phyloP scores from a whole-genome alignment of 2,113 vertebrate species.

The Kryptolebias marmoratus region DNA sequence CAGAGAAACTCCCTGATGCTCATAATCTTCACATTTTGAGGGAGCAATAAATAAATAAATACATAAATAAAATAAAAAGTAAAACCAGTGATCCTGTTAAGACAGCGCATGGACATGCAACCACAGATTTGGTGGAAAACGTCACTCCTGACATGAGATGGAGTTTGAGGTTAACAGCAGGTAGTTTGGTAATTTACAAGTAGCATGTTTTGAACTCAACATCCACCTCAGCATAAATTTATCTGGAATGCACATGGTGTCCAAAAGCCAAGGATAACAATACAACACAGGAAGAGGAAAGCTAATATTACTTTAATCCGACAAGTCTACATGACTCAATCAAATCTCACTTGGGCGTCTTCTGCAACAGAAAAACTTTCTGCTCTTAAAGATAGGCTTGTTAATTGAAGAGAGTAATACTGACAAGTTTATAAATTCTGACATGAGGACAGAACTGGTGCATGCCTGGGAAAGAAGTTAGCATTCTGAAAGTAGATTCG shows the following conservation, averaged over 20 bases:
- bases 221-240: neutral
- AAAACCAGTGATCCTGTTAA: slow-evolving; percentile 13
- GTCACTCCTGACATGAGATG: neutral
- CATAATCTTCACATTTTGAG: slow-evolving; percentile 1
- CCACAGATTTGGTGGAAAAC: neutral
- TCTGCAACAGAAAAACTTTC: neutral
- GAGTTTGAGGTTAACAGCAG: neutral
- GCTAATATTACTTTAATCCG: neutral
- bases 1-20: neutral
- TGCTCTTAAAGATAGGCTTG: neutral
- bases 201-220: neutral
- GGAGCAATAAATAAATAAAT: neutral
- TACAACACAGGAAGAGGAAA: slow-evolving; percentile 1
- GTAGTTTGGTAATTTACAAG: neutral
- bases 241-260: neutral
- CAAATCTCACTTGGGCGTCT: neutral
- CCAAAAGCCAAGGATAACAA: neutral
- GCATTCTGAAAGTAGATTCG: too few species aligned
- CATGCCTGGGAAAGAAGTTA: neutral
- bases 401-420: neutral
- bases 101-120: slow-evolving; percentile 6
- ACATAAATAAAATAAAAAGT: neutral
- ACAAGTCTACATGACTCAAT: neutral
- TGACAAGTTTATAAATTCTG: neutral
- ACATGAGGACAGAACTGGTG: neutral